Base-by-base conservation (phyloP, 2,888 invertebrate genomes). In the Drosophila prostipennis region DNA sequence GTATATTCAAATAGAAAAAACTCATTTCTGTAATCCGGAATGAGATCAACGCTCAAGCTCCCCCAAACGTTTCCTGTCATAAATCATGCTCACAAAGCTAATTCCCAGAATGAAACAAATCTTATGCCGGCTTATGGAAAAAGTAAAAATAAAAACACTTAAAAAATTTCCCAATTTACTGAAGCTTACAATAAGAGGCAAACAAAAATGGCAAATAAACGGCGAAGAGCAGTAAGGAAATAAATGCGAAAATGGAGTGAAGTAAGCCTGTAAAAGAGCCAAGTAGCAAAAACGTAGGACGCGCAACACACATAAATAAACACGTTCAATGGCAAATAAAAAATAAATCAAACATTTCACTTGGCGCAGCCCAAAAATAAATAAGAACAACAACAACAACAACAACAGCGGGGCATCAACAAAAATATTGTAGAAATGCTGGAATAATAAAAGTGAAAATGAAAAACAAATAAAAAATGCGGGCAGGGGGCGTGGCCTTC, bases 271-370 rank as follows among this genome's bases (percentile, higher is more conserved):
- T 39, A 63, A 61, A 61, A 69, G 65, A 45, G 45, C 14, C n/a
- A 52, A 64, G 68, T 42, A 36, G 36, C 29, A 32, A 45, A 45
- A 34, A 67, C 29, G 26, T 26, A 43, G 16, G 29, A n/a, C n/a
- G 6, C 14, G 40, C 10, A 37, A 51, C 67, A 77, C 80, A 77
- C 80, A 49, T 70, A 71, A 69, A 69, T 63, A 70, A 67, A 63
- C 69, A 64, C 67, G 54, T 70, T 78, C 57, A 69, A 78, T 70
- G 78, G 54, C 76, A 79, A 80, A 79, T 84, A 84, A 79, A 77
- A 82, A 52, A 76, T 69, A 85, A 85, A 85, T 86, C 77, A 86
- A 86, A 79, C 78, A 81, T 86, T 82, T 81, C 55, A 65, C 60
- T 85, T 82, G 51, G 57, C 68, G 57, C 32, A 39, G 60, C 59